Conservation (phyloP, 2,113 vertebrate species). For the Etheostoma cragini region DNA sequence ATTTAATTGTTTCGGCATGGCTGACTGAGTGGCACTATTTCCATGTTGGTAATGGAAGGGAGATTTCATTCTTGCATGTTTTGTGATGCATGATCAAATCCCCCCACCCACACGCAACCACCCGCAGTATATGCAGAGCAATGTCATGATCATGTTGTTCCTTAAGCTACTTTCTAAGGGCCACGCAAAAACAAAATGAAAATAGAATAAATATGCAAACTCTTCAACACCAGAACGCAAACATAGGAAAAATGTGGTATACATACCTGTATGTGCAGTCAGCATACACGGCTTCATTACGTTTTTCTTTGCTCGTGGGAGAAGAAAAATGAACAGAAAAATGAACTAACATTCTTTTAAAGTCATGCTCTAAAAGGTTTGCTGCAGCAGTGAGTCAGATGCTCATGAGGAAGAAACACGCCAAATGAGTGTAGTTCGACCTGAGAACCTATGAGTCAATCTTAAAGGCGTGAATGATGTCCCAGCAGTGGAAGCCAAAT, state of each 20-base stretch:
- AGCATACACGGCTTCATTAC: conserved; percentile 61
- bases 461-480: conserved; percentile 52
- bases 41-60: no score
- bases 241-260: conserved; percentile 67
- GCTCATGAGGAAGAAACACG: conserved; percentile 48
- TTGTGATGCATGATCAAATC: no score
- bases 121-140: background rate
- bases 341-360: conserved; percentile 43
- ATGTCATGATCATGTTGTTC: conserved; percentile 21
- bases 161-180: conserved; percentile 18
- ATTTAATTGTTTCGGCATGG: no score
- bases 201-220: conserved; percentile 78
- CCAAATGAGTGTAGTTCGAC: conserved; percentile 69
- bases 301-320: conserved; percentile 56
- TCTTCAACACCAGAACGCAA: conserved; percentile 68
- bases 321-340: conserved; percentile 41
- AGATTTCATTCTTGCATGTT: no score
- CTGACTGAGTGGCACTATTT: no score
- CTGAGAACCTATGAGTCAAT: conserved; percentile 78
- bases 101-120: no score
- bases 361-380: conserved; percentile 71
- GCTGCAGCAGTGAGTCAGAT: conserved; percentile 50
- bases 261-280: conserved; percentile 78
- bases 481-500: conserved; percentile 44
- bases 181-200: conserved; percentile 33